A percentile compares a stretch with the other conserved stretches of the same genome.
Conservation (phyloP, 2,888 invertebrate species). For the Acanthoscelides obtectus region DNA sequence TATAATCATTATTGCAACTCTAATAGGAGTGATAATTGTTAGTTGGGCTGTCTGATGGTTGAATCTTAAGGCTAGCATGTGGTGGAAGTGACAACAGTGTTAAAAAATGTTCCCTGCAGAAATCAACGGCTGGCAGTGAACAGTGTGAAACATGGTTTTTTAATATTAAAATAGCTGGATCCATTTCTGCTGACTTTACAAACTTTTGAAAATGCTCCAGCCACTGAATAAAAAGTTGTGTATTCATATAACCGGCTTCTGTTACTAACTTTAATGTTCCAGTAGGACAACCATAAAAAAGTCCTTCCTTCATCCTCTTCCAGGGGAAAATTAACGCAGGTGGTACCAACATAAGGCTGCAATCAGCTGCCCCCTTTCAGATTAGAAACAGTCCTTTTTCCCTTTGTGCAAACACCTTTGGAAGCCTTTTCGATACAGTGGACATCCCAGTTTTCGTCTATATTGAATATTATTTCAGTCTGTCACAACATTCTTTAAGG, state of each 20-base stretch:
- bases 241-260: constrained; percentile 14
- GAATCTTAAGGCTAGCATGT: constrained; percentile 7
- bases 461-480: not conserved
- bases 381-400: not conserved
- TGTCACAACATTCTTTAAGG: not conserved
- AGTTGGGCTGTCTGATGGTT: constrained; percentile 9
- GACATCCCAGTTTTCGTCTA: not conserved
- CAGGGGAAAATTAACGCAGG: constrained; percentile 27
- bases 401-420: not conserved
- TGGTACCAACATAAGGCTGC: too few species aligned
- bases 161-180: constrained; percentile 11
- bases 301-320: constrained; percentile 20
- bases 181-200: constrained; percentile 2
- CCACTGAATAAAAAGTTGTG: constrained; percentile 14
- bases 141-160: constrained; percentile 12
- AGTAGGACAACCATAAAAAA: constrained; percentile 16
- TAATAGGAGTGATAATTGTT: too few species aligned
- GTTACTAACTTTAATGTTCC: constrained; percentile 7
- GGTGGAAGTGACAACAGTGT: not conserved
- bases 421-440: not conserved
- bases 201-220: constrained; percentile 11
- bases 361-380: too few species aligned
- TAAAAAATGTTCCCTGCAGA: not conserved
- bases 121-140: constrained; percentile 4
- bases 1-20: too few species aligned